phyloP scores from a whole-genome alignment of 2,888 invertebrate species.

The Rugalucina vietnamica region DNA sequence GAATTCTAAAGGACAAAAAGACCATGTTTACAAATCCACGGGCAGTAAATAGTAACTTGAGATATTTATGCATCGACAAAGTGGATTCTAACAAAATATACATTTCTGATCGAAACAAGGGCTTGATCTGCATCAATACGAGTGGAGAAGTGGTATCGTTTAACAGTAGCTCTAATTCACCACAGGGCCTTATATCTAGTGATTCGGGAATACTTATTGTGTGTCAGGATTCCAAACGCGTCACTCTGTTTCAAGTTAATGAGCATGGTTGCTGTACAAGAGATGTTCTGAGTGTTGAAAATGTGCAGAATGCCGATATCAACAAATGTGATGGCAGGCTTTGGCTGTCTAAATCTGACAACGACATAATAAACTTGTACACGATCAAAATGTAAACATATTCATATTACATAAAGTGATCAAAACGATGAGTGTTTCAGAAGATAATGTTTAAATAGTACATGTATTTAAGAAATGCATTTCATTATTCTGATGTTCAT shows the following conservation, averaged over 20 bases:
- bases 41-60: background rate
- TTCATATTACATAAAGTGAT: too few relatives aligned
- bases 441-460: too few relatives aligned
- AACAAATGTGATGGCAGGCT: background rate
- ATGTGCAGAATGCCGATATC: constrained; percentile 23
- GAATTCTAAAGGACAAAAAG: constrained; percentile 1
- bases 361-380: background rate
- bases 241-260: constrained; percentile 17
- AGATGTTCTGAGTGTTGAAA: constrained; percentile 25
- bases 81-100: background rate
- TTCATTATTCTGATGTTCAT: too few relatives aligned
- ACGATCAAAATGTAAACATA: too few relatives aligned
- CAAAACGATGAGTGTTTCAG: too few relatives aligned
- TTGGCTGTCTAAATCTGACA: background rate
- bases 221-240: constrained; percentile 35
- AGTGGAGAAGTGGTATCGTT: constrained; percentile 29
- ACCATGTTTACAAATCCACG: background rate
- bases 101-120: constrained; percentile 31
- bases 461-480: too few relatives aligned
- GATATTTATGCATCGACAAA: background rate
- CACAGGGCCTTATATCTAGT: constrained; percentile 10
- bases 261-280: constrained; percentile 37
- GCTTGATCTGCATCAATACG: constrained; percentile 11
- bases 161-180: constrained; percentile 8
- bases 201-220: constrained; percentile 3